Conservation (phyloP, 2,888 invertebrate species). For the Hyppa rectilinea region DNA sequence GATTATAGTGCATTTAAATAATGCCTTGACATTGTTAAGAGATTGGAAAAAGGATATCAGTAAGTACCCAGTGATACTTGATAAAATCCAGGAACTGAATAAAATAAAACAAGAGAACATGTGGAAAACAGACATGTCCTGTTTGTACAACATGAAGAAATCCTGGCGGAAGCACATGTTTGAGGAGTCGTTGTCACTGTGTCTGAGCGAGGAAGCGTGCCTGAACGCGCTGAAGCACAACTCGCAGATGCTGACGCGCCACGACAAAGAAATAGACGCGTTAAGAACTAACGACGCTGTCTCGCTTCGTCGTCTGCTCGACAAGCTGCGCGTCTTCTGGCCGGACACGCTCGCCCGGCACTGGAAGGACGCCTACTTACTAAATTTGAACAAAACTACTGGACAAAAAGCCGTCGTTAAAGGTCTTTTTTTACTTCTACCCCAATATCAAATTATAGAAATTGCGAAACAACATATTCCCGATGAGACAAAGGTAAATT, state of each 20-base stretch:
- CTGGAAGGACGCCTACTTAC: conserved; percentile 69
- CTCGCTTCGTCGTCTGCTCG: conserved; percentile 69
- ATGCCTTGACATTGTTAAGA: conserved; percentile 69
- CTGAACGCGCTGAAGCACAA: conserved; percentile 82
- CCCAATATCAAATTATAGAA: conserved; percentile 68
- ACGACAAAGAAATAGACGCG: conserved; percentile 67
- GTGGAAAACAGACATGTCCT: conserved; percentile 67
- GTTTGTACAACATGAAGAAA: conserved; percentile 76
- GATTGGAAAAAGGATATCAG: conserved; percentile 78
- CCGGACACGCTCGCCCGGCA: conserved; percentile 72
- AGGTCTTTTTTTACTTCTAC: conserved; percentile 74
- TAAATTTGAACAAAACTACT: conserved; percentile 67
- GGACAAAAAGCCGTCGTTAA: conserved; percentile 71
- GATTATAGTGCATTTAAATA: conserved; percentile 59
- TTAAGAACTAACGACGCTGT: conserved; percentile 71
- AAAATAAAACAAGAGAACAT: conserved; percentile 68
- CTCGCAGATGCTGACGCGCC: conserved; percentile 72
- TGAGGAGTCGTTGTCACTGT: conserved; percentile 76
- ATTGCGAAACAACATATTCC: conserved; percentile 76
- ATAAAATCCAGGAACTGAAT: conserved; percentile 72
- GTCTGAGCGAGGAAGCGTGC: conserved; percentile 71
- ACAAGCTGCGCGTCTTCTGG: conserved; percentile 81
- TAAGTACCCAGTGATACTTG: conserved; percentile 68
- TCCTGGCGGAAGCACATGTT: conserved; percentile 79
- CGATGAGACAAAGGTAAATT: conserved; percentile 74